These are phyloP conservation scores for Cossypha polioptera DNA, from an alignment of 2,797 vertebrate species.

Conservation along the genomic window DNA sequence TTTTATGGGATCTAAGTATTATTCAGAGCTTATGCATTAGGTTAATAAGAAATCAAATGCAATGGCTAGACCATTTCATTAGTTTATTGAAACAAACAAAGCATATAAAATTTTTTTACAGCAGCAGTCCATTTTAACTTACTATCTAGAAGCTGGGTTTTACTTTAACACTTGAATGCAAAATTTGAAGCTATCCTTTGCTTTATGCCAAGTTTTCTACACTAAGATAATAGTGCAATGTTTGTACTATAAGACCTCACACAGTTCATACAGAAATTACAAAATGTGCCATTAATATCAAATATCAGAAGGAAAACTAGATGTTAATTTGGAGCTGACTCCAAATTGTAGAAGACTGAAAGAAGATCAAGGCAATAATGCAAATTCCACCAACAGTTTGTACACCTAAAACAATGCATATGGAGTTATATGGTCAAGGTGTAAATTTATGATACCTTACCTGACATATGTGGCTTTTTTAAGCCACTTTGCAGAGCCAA, in stretches of 20 bases:
- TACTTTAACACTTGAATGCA: neutral
- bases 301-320: neutral
- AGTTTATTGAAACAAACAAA: neutral
- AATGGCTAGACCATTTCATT: neutral
- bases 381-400: neutral
- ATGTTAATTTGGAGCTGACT: neutral
- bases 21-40: neutral
- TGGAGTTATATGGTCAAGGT: neutral
- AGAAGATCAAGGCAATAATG: neutral
- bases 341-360: neutral
- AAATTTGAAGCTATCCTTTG: neutral
- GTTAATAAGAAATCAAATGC: neutral
- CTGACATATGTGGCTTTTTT: neutral
- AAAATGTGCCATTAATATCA: neutral
- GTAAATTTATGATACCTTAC: neutral
- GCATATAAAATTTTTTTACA: neutral
- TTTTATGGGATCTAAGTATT: neutral
- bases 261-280: neutral
- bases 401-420: neutral
- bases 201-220: neutral
- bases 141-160: neutral
- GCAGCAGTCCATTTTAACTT: neutral
- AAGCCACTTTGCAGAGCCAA: neutral
- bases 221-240: neutral
- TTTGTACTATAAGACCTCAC: neutral